A percentile compares a stretch with the other conserved stretches of the same genome.
These are phyloP conservation scores for Trialeurodes vaporariorum DNA, from an alignment of 1,140 invertebrate genomes.

Conservation along the genomic window DNA sequence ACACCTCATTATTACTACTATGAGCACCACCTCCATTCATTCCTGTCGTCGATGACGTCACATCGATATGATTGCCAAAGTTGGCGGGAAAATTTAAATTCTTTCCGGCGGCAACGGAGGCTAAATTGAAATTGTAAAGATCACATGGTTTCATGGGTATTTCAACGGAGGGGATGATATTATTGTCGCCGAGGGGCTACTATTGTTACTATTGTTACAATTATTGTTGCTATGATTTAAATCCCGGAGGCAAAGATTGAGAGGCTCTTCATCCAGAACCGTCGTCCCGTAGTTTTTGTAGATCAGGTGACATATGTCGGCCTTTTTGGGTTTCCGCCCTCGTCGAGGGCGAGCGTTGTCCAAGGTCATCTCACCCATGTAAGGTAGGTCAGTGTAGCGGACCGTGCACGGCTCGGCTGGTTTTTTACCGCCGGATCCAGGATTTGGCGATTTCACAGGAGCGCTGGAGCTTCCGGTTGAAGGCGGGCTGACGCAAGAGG, in stretches of 20 bases:
- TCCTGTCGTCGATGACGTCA: not conserved
- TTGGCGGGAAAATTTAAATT: not conserved
- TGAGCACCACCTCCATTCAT: not conserved
- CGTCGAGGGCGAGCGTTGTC: conserved; percentile 71
- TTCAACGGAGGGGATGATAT: too few relatives aligned
- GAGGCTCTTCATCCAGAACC: conserved; percentile 48
- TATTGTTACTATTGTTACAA: too few relatives aligned
- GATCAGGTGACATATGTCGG: conserved; percentile 80
- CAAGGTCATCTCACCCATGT: conserved; percentile 81
- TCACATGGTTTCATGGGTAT: not conserved
- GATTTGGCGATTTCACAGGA: conserved; percentile 1
- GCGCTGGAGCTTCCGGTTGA: not conserved
- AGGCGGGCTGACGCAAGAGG: not conserved
- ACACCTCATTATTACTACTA: conserved; percentile 32
- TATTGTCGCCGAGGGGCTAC: too few relatives aligned
- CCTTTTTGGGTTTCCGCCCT: conserved; percentile 73
- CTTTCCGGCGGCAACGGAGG: too few relatives aligned
- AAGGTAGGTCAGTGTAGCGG: conserved; percentile 70
- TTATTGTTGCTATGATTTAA: too few relatives aligned
- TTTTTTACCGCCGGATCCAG: not conserved
- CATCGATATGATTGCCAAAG: not conserved
- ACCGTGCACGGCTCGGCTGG: conserved; percentile 32
- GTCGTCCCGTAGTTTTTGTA: conserved; percentile 82
- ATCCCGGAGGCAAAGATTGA: conserved; percentile 64
- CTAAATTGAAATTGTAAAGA: not conserved